A percentile compares a stretch with the other conserved stretches of the same genome.
These are phyloP conservation scores for Epistrophe eligans DNA, from an alignment of 2,888 invertebrate genomes.

Conservation along the genomic window DNA sequence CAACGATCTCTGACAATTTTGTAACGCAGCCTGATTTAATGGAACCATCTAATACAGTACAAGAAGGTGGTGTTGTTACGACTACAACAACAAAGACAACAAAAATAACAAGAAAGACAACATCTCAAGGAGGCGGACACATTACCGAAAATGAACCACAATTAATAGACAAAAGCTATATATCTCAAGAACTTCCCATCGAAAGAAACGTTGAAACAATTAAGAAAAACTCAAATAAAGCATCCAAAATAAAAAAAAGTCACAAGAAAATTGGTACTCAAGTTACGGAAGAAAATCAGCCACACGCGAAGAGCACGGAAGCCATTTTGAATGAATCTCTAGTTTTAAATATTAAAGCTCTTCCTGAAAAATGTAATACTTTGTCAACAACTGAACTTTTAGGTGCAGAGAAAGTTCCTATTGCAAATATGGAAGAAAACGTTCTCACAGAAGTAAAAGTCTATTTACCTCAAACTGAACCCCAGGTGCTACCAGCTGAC, in stretches of 20 bases:
- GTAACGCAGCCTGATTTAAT: neutral
- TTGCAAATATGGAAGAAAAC: neutral
- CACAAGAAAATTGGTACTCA: neutral
- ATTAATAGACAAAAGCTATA: neutral
- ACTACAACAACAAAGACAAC: constrained; percentile 82
- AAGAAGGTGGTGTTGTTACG: constrained; percentile 79
- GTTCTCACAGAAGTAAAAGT: neutral
- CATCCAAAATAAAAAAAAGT: neutral
- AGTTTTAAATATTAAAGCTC: neutral
- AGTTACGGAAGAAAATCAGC: neutral
- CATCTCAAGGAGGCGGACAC: constrained; percentile 79
- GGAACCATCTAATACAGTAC: neutral
- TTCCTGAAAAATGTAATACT: neutral
- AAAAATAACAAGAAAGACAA: constrained; percentile 80
- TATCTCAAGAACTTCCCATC: neutral
- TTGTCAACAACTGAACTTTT: neutral
- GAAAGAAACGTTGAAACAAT: neutral
- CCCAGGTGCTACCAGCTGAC: neutral
- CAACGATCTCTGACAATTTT: constrained; percentile 4
- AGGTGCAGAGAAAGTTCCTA: neutral
- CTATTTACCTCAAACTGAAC: neutral
- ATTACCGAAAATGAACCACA: constrained; percentile 68
- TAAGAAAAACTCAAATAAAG: neutral
- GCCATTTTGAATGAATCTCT: neutral
- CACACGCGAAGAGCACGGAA: neutral